Evolutionary conservation across 2,113 vertebrate genomes (phyloP).

Genomic region (Cyprinodon tularosa): DNA sequence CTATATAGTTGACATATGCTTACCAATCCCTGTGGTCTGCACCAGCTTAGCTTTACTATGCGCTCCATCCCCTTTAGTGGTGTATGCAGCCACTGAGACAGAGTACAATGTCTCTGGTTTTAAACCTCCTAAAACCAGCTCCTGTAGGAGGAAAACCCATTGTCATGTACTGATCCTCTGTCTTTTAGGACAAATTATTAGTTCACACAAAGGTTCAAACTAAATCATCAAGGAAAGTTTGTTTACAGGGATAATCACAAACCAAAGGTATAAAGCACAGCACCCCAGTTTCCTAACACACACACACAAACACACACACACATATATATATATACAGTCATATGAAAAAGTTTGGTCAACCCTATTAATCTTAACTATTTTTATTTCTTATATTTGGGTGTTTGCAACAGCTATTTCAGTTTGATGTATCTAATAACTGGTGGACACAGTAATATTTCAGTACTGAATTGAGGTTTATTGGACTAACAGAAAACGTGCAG

Average conservation of each 20-base stretch:
- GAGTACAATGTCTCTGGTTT: conserved; percentile 92
- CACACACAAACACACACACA: conserved; percentile 42
- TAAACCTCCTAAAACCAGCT: conserved; percentile 89
- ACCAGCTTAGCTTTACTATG: conserved; percentile 91
- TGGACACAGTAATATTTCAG: no score
- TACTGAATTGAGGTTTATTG: no score
- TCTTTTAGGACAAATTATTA: not conserved
- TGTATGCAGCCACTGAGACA: conserved; percentile 93
- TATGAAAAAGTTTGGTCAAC: no score
- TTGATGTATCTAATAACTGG: no score
- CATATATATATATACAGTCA: no score
- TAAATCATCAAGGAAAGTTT: not conserved
- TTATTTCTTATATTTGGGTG: no score
- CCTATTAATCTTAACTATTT: no score
- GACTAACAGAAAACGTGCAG: no score
- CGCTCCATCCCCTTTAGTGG: conserved; percentile 94
- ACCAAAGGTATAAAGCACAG: not conserved
- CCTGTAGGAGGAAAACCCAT: conserved; percentile 71
- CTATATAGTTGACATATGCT: conserved; percentile 57
- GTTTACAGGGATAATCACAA: not conserved
- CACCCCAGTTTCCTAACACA: no score
- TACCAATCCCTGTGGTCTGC: conserved; percentile 89
- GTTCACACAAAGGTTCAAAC: not conserved
- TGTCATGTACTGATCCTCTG: conserved; percentile 17
- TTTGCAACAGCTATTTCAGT: no score